Evolutionary conservation across 2,113 vertebrate species (phyloP), one percentile per base, ranked within the genome.

Genomic region (Onychostruthus taczanowskii): DNA sequence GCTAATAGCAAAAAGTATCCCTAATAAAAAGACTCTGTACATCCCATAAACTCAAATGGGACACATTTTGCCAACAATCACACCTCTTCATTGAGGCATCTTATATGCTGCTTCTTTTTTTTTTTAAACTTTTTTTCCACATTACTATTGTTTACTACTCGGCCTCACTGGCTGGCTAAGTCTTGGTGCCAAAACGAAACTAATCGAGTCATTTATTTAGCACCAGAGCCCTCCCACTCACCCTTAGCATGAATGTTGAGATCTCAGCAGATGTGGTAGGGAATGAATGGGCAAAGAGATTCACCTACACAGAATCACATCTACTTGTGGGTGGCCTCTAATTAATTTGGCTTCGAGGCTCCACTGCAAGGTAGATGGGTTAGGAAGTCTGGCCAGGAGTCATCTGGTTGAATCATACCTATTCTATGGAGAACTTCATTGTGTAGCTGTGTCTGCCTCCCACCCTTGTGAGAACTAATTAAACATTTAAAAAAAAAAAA

Each of bases 241-340:
- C 79, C 72, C 79, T 66, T 20, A n/a, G 80, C 8, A 5, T 11
- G 27, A 26, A 31, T 11, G 7, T 12, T 11, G 17, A 75, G 84
- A 47, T 76, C 75, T 86, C 56, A 7, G 82, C 77, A 94, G 96
- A 95, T 33, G 73, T 43, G 75, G 70, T 9, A 7, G 64, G 62
- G 84, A 92, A 89, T 49, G 69, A 92, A 84, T 35, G 84, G 77
- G 94, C 19, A 39, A 83, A 80, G 77, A 76, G 94, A 89, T 89
- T 78, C 94, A 84, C 89, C 91, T 67, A 70, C 85, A 62, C 37
- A 27, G 79, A 77, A 91, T 82, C 78, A 6, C 66, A 39, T 75
- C 84, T 77, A 2, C 87, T 78, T 89, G 90, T 96, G 96, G 95
- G 96, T 96, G 96, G 96, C 95, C 94, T 91, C 55, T 87, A 85